These are phyloP conservation scores for Caenorhabditis sp. DNA, from an alignment of 2,888 invertebrate species.

Conservation along the genomic window DNA sequence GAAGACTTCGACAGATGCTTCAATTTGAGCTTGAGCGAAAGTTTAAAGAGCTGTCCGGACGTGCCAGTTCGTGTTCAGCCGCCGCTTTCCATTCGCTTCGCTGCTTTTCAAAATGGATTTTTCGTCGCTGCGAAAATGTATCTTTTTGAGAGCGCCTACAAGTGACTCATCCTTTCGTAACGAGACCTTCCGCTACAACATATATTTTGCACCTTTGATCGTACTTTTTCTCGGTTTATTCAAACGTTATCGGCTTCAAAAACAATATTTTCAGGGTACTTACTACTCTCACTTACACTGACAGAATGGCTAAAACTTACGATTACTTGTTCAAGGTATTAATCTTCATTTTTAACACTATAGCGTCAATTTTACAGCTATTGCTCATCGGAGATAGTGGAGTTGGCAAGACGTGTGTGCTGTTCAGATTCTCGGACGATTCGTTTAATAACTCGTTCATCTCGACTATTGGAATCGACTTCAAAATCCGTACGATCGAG, in stretches of 20 bases:
- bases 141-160: no score
- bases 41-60: conserved; percentile 5
- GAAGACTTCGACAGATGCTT: conserved; percentile 6
- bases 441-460: conserved; percentile 83
- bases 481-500: conserved; percentile 82
- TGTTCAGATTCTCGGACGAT: conserved; percentile 83
- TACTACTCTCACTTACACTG: conserved; percentile 2
- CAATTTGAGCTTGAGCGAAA: neutral
- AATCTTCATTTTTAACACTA: neutral
- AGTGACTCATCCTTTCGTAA: no score
- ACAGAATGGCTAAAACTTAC: conserved; percentile 66
- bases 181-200: no score
- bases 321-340: conserved; percentile 66
- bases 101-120: neutral
- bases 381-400: conserved; percentile 71
- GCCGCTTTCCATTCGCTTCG: neutral
- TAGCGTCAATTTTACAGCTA: conserved; percentile 51
- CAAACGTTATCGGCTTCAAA: no score
- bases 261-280: conserved; percentile 42
- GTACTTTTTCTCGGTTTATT: no score
- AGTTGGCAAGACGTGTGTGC: conserved; percentile 81
- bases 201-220: no score
- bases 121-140: no score
- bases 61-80: neutral
- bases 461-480: conserved; percentile 81